Base-by-base conservation (phyloP, 2,113 vertebrate genomes). In the Xenopus borealis region DNA sequence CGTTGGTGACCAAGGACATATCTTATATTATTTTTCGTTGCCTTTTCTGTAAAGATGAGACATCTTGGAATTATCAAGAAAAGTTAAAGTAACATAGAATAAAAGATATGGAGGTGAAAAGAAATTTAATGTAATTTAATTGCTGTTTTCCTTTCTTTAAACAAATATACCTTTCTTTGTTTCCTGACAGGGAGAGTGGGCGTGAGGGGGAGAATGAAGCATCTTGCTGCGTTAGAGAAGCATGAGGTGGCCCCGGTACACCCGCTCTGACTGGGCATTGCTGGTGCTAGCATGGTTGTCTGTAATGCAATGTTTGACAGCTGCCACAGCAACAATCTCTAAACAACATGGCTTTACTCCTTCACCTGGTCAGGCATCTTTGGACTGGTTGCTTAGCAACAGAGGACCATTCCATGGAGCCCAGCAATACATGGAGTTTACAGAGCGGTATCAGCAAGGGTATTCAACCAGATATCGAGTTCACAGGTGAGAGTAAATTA, bases 401-500 rank as follows among this genome's bases (percentile, higher is more conserved):
- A 94, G 95, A 40, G 96, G 97, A 65, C 97, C 97, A 33, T 98
- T 99, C 86, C 94, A 98, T 89, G 89, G 92, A 55, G 93, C 95
- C 61, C 95, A 95, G 14, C 96, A 98, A 82, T 98, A 98, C 72
- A 89, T 93, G 0, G 96, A 99, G 83, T 98, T 98, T 87, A 89
- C 92, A 85, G 96, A 99, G 82, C 89, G 96, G 62, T 96, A 94
- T 87, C 95, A 95, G 71, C 95, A 98, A 82, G 95, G 96, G 71
- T 99, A 98, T 88, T 95, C 95, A 86, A 98, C 96, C 84, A 94
- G 96, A 87, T 99, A 99, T 87, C 94, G 97, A 88, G 98, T 99
- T 86, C 98, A 99, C 91, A 98, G 97, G 97, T 99, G 83, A 89
- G 86, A 69, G 17, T 1, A 13, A 50, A 50, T 50, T 6, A 4